Percentiles rank a stretch among this genome's conserved stretches.
Evolutionary conservation across 2,888 invertebrate species (phyloP).

Genomic region (Calameuta filiformis): DNA sequence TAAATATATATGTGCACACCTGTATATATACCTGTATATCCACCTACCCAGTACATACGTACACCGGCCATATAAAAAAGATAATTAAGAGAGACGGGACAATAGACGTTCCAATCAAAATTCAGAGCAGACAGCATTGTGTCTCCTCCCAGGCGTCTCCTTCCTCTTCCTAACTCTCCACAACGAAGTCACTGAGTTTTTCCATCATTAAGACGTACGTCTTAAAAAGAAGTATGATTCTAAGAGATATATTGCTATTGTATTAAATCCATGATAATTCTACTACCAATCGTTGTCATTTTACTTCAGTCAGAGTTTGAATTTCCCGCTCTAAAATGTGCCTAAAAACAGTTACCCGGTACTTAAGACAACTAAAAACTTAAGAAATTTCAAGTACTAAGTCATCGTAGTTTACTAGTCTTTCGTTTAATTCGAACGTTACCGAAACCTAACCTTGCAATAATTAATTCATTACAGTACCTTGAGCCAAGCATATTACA

Average conservation of each 20-base stretch:
- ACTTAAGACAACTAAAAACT: neutral
- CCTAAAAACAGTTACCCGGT: neutral
- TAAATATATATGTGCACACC: neutral
- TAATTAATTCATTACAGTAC: neutral
- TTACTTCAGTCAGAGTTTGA: neutral
- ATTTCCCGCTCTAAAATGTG: no score
- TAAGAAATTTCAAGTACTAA: neutral
- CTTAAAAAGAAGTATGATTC: neutral
- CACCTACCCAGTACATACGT: constrained; percentile 6
- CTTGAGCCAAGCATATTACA: constrained; percentile 6
- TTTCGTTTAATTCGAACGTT: neutral
- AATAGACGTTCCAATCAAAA: constrained; percentile 40
- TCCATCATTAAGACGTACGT: constrained; percentile 5
- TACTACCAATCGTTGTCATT: neutral
- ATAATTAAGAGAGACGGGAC: constrained; percentile 37
- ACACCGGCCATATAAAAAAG: constrained; percentile 27
- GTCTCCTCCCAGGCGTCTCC: constrained; percentile 25
- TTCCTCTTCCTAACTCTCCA: constrained; percentile 15
- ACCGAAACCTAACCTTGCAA: neutral
- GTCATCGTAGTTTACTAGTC: neutral
- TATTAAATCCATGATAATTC: neutral
- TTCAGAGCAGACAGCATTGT: constrained; percentile 42
- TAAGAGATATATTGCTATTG: neutral
- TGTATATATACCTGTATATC: constrained; percentile 2
- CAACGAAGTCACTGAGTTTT: neutral